Evolutionary conservation across 2,888 invertebrate genomes (phyloP).

Genomic region (Zhengitettix transpicula): DNA sequence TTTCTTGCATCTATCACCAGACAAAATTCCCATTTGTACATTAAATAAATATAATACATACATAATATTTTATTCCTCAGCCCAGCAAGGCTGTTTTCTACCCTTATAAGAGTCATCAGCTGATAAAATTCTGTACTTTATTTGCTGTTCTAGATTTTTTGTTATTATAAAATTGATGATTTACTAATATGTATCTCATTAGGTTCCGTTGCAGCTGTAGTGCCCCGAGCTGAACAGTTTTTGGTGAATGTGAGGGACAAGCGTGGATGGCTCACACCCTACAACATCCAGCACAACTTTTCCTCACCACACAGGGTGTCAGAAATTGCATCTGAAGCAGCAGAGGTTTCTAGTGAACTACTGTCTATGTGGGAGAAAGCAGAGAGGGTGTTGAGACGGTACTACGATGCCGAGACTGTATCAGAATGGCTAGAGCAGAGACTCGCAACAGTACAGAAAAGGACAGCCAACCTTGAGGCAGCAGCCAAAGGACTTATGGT

Average conservation of each 20-base stretch:
- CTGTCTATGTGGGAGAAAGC: slow-evolving; percentile 17
- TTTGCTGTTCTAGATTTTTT: no score
- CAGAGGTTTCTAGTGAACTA: slow-evolving; percentile 13
- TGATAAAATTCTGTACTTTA: no score
- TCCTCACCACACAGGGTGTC: slow-evolving; percentile 22
- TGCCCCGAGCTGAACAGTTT: neutral
- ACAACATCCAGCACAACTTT: neutral
- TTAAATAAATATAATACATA: no score
- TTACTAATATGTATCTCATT: no score
- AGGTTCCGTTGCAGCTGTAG: neutral
- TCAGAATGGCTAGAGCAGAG: slow-evolving; percentile 26
- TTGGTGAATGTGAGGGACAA: neutral
- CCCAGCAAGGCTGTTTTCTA: no score
- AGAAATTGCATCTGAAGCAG: slow-evolving; percentile 16
- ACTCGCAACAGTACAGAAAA: slow-evolving; percentile 17
- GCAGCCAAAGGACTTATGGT: neutral
- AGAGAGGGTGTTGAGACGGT: slow-evolving; percentile 17
- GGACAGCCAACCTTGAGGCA: neutral
- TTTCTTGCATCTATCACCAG: no score
- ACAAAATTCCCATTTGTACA: no score
- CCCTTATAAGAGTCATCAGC: no score
- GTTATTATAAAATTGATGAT: no score
- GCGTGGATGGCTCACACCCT: neutral
- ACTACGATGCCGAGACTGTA: slow-evolving; percentile 21
- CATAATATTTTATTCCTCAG: no score